phyloP scores from a whole-genome alignment of 2,888 invertebrate genomes.

The Hartigia nigra region DNA sequence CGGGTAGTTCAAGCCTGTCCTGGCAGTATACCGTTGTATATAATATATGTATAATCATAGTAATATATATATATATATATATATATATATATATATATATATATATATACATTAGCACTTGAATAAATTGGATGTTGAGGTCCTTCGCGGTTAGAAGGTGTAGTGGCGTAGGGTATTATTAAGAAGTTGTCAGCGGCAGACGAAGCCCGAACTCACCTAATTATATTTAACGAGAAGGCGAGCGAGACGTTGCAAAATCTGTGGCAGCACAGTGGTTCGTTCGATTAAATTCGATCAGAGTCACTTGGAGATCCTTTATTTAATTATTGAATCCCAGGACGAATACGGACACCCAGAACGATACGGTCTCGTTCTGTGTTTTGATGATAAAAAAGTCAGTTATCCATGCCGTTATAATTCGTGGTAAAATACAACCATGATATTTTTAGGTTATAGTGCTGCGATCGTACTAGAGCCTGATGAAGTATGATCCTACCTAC shows the following conservation, averaged over 20 bases:
- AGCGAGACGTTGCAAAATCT: neutral
- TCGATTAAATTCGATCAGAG: conserved; percentile 1
- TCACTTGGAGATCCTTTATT: conserved; percentile 29
- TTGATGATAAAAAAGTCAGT: neutral
- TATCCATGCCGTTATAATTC: too few species aligned
- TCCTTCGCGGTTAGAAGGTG: conserved; percentile 7
- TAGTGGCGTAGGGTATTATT: conserved; percentile 39
- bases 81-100: neutral
- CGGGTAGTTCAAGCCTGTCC: neutral
- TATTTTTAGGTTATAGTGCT: neutral
- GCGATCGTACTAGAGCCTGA: neutral
- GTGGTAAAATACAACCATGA: too few species aligned
- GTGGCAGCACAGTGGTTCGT: neutral
- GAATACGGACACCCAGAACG: too few species aligned
- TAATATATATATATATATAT: neutral
- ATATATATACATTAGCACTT: conserved; percentile 32
- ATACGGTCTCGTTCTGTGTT: neutral
- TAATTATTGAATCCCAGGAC: conserved; percentile 9
- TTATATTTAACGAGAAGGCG: conserved; percentile 18
- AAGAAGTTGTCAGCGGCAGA: conserved; percentile 55
- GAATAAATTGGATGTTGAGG: conserved; percentile 55
- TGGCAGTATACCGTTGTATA: neutral
- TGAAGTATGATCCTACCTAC: neutral
- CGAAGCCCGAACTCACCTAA: conserved; percentile 22
- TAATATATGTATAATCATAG: conserved; percentile 1